A percentile compares a stretch with the other conserved stretches of the same genome.
Evolutionary conservation across 2,797 vertebrate species (phyloP).

Genomic region (Kryptolebias ocellatus): DNA sequence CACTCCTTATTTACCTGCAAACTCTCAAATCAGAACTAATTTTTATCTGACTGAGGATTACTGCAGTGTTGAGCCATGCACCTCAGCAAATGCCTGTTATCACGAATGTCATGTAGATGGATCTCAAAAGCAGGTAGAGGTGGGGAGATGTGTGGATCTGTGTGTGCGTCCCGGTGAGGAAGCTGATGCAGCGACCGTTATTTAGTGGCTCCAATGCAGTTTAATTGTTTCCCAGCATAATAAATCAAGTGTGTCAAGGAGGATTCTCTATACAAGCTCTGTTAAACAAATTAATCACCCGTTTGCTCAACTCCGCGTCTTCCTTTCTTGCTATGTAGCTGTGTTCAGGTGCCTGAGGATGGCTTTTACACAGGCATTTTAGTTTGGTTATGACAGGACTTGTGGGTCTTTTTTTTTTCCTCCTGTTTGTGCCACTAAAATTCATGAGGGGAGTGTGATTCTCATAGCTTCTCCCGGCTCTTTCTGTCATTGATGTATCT

Average conservation of each 20-base stretch:
- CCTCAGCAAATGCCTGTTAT: constrained; percentile 64
- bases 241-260: constrained; percentile 80
- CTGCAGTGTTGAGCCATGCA: constrained; percentile 54
- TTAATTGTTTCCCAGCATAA: constrained; percentile 82
- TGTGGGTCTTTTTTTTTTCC: neutral
- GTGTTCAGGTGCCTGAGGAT: constrained; percentile 6
- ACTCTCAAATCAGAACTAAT: constrained; percentile 17
- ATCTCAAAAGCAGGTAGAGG: constrained; percentile 26
- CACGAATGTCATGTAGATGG: constrained; percentile 55
- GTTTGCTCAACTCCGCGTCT: constrained; percentile 45
- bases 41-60: constrained; percentile 36
- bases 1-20: constrained; percentile 6
- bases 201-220: constrained; percentile 57
- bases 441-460: constrained; percentile 42
- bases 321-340: constrained; percentile 16
- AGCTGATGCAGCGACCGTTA: constrained; percentile 66
- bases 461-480: constrained; percentile 11
- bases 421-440: constrained; percentile 34
- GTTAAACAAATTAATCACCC: constrained; percentile 76
- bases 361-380: constrained; percentile 18
- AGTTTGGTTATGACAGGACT: constrained; percentile 14
- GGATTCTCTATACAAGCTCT: constrained; percentile 75
- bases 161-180: constrained; percentile 26
- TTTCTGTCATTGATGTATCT: constrained; percentile 55
- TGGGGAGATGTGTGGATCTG: neutral